phyloP scores from a whole-genome alignment of 1,140 invertebrate genomes.

The Ruditapes philippinarum region DNA sequence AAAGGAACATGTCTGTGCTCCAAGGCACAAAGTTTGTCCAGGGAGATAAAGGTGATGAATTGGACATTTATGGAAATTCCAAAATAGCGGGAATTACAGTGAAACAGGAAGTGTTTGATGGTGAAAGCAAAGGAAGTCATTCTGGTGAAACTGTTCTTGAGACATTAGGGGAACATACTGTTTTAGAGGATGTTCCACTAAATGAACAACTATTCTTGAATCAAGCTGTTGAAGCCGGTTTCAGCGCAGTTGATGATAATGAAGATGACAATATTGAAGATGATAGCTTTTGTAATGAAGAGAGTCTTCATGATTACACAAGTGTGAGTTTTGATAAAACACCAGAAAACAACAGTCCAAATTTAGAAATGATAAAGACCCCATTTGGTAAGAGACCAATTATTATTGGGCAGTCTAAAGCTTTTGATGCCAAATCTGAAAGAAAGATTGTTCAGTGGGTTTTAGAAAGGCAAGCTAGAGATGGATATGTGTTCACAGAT shows the following conservation, averaged over 20 bases:
- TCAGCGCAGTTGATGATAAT: conserved; percentile 28
- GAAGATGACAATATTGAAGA: conserved; percentile 45
- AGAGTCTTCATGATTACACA: neutral
- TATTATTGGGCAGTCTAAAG: conserved; percentile 58
- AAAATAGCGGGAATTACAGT: neutral
- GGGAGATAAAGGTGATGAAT: conserved; percentile 41
- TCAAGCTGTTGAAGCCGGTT: conserved; percentile 39
- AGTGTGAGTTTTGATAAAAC: too few relatives aligned
- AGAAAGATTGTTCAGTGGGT: conserved; percentile 64
- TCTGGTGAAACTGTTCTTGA: conserved; percentile 18
- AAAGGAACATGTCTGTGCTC: conserved; percentile 40
- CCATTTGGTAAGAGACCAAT: conserved; percentile 65
- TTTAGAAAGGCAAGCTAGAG: conserved; percentile 45
- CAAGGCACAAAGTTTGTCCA: conserved; percentile 56
- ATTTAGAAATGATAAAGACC: conserved; percentile 27
- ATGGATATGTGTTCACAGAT: conserved; percentile 68
- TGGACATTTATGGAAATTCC: conserved; percentile 4
- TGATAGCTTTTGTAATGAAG: neutral
- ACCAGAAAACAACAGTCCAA: neutral
- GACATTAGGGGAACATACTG: neutral
- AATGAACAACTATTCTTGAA: conserved; percentile 46
- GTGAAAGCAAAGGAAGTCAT: neutral
- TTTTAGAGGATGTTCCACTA: conserved; percentile 38
- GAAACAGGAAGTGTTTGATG: conserved; percentile 33
- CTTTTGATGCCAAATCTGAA: conserved; percentile 61